phyloP scores from a whole-genome alignment of 2,113 vertebrate species.

The Pithys albifrons region DNA sequence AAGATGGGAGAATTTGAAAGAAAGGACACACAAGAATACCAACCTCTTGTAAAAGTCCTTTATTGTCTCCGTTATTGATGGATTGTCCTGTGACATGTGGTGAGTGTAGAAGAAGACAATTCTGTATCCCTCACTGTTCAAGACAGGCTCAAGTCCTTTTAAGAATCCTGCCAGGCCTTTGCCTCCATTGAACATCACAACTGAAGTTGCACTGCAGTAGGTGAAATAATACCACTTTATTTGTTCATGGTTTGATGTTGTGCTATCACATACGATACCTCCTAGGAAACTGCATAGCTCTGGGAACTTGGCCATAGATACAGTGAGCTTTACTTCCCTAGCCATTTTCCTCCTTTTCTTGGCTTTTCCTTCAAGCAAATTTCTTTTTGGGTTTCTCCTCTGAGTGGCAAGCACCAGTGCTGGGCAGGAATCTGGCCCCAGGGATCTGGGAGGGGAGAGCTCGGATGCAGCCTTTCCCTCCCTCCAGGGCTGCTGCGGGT shows the following conservation, averaged over 20 bases:
- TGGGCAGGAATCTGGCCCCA: neutral
- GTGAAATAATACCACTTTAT: neutral
- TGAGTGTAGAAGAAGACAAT: neutral
- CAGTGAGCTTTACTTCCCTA: neutral
- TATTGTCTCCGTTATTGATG: fast-evolving
- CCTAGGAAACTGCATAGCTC: neutral
- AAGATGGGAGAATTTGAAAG: neutral
- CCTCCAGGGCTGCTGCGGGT: neutral
- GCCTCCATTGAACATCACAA: neutral
- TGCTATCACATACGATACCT: neutral
- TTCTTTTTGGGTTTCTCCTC: neutral
- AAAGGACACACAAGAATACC: neutral
- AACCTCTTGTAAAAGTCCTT: neutral
- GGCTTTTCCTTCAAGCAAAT: fast-evolving
- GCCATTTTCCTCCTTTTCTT: neutral
- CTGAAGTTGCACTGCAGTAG: neutral
- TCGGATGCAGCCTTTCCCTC: neutral
- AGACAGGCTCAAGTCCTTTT: neutral
- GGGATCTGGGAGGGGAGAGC: neutral
- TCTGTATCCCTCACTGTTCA: neutral
- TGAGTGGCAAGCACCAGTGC: neutral
- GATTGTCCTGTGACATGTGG: neutral
- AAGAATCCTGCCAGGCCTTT: neutral
- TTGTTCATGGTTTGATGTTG: neutral
- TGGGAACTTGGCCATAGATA: neutral